Conservation (phyloP, 37 sponge, comb jelly and placozoan species). For the Ephydatia muelleri region DNA sequence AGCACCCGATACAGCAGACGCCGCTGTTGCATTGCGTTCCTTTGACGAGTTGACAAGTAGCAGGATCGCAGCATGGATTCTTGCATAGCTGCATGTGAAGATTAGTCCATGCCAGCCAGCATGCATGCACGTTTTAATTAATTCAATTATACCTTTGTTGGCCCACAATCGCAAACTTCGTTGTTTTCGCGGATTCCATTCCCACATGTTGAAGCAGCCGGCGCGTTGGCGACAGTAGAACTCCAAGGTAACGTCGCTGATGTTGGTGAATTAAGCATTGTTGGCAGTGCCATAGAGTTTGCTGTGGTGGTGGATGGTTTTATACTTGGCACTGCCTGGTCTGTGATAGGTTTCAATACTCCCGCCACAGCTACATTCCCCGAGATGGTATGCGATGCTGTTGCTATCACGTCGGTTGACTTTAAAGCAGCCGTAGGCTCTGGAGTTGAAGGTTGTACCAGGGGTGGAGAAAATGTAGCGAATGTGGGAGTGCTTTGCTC, state of each 20-base stretch:
- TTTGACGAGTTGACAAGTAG: constrained; percentile 34
- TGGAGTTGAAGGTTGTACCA: background rate
- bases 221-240: background rate
- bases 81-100: constrained; percentile 27
- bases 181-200: constrained; percentile 62
- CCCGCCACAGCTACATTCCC: background rate
- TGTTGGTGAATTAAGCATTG: background rate
- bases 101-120: too few relatives aligned
- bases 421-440: background rate
- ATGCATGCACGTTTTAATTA: too few relatives aligned
- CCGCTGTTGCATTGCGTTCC: constrained; percentile 32
- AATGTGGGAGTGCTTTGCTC: background rate
- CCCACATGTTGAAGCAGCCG: constrained; percentile 45
- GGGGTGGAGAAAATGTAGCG: background rate
- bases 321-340: background rate
- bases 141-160: constrained; percentile 16
- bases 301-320: background rate
- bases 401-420: background rate
- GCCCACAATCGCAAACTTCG: constrained; percentile 69
- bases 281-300: background rate
- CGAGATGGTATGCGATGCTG: background rate
- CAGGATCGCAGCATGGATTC: constrained; percentile 65
- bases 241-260: background rate
- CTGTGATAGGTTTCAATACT: background rate
- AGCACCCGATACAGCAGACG: constrained; percentile 30